Evolutionary conservation across 2,113 vertebrate genomes (phyloP), one percentile per base, ranked within the genome.

Genomic region (Gasterosteus nipponicus): DNA sequence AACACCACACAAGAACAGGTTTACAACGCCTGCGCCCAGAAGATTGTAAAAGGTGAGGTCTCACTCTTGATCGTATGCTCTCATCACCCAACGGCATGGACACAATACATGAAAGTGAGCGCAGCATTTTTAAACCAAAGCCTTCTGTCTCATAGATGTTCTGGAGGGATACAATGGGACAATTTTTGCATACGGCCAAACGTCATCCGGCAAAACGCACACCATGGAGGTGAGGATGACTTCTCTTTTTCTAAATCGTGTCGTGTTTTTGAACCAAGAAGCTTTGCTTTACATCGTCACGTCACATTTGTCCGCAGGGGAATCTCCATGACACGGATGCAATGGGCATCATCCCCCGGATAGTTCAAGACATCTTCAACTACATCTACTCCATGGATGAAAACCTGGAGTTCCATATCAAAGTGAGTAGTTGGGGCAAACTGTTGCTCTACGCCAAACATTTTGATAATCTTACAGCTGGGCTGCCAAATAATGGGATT

Each of bases 141-240:
- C 10, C 1, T 19, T 44, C 7, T 44, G 10, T 73, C 42, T 73
- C 90, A 3, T 78, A 99, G 98, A 99, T 96, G 98, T 99, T 71
- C 95, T 99, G 75, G 98, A 98, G 61, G 97, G 97, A 80, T 99
- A 99, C 90, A 99, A 99, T 73, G 98, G 98, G 83, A 99, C 97
- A 31, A 99, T 99, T 95, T 99, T 99, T 94, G 98, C 98, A 10
- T 99, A 99, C 69, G 98, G 97, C 58, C 98, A 99, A 80, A 99
- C 98, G 0, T 98, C 98, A 0, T 99, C 98, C 80, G 98, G 98
- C 61, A 99, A 99, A 94, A 99, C 98, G 15, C 98, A 99, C 89
- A 99, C 97, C 81, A 99, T 99, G 98, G 98, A 99, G 96, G 98
- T 99, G 94, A 95, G 65, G 3, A 26, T 4, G 33, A 0, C 46